Base-by-base conservation (phyloP, 2,797 vertebrate species). In the Hippoglossus hippoglossus region DNA sequence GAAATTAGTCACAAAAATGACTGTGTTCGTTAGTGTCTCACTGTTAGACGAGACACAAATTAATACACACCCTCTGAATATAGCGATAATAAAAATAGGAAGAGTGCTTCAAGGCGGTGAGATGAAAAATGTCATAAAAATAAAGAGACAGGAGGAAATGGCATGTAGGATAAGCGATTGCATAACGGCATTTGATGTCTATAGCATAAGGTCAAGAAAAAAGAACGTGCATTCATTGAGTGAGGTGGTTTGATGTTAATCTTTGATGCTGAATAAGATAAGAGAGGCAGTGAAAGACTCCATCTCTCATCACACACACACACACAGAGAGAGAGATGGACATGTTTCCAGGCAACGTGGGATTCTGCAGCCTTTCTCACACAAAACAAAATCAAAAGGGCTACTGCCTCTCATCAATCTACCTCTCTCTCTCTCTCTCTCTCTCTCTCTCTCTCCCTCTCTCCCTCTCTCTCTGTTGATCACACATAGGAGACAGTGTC, bases 301-400 rank as follows among this genome's bases (percentile, higher is more conserved):
- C 72, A 55, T 80, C 78, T 61, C 76, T 80, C 83, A 73, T 80
- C 82, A 55, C 82, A 70, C 62, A 66, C 70, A 31, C 1, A 36
- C 57, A 44, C 51, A 26, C 7, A 4, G 36, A 39, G 10, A 44
- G 41, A n/a, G 75, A 85, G 78, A 84, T 78, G 71, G 81, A 80
- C 82, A 87, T 83, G 94, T 94, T 93, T 91, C 94, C 91, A 91
- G 87, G 93, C 92, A 94, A 93, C 92, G 6, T 74, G 74, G 58
- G 83, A 82, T 84, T 90, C 83, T 78, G 82, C 83, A 72, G 87
- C 84, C 83, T 82, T 61, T 69, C 75, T 82, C 84, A 55, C 73
- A 79, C 87, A 79, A 81, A 84, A 72, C 85, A 84, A 89, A 94
- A 86, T 87, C 87, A 87, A 90, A 88, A 83, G 79, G 83, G 71